Percentiles rank a stretch among this genome's conserved stretches.
Conservation (phyloP, 1,140 invertebrate species). For the Dinothrombium tinctorium region DNA sequence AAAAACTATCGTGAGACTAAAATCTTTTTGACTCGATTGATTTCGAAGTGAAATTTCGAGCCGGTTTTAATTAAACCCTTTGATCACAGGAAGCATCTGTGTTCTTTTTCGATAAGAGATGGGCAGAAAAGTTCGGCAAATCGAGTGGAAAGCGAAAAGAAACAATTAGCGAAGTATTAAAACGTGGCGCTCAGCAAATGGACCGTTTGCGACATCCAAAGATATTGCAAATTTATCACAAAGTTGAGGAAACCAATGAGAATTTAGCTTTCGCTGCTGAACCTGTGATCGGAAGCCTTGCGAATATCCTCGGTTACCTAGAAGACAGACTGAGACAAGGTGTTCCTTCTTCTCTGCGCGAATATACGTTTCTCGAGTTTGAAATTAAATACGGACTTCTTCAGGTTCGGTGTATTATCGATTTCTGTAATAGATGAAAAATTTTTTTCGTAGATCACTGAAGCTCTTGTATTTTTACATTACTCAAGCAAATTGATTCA, state of each 20-base stretch:
- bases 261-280: conserved; percentile 78
- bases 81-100: conserved; percentile 84
- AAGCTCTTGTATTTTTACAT: conserved; percentile 77
- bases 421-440: background rate
- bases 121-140: conserved; percentile 79
- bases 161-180: conserved; percentile 65
- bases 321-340: conserved; percentile 23
- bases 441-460: conserved; percentile 43
- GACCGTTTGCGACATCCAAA: conserved; percentile 68
- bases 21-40: no score
- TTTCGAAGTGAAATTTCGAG: no score
- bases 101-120: conserved; percentile 81
- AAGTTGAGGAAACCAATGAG: conserved; percentile 33
- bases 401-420: conserved; percentile 35
- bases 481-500: conserved; percentile 58
- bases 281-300: conserved; percentile 57
- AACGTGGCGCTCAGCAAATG: conserved; percentile 50
- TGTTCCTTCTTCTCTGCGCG: conserved; percentile 22
- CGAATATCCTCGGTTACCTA: conserved; percentile 56
- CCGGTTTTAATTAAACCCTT: no score
- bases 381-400: conserved; percentile 77
- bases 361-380: conserved; percentile 66
- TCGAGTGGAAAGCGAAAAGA: conserved; percentile 53
- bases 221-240: conserved; percentile 34
- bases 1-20: no score